Conservation (phyloP, 2,113 vertebrate genomes). For the Crotalus tigris region DNA sequence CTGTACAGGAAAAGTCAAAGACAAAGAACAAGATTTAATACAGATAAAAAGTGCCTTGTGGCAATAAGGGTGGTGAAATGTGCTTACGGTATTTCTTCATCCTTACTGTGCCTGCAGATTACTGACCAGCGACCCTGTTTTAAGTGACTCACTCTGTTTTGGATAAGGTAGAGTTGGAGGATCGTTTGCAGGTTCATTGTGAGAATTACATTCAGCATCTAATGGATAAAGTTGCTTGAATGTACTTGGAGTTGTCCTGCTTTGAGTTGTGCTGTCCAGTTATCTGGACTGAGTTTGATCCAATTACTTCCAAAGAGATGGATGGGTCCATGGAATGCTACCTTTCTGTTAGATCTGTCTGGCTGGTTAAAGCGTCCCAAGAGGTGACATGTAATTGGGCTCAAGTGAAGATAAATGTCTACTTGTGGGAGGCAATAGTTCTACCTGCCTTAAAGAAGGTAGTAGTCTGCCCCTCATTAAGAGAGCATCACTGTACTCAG, state of each 20-base stretch:
- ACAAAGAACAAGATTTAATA: neutral
- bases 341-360: neutral
- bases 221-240: neutral
- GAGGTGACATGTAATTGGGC: neutral
- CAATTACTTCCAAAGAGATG: neutral
- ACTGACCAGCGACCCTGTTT: neutral
- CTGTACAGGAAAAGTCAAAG: neutral
- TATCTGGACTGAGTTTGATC: neutral
- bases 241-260: neutral
- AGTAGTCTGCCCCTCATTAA: neutral
- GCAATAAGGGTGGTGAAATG: neutral
- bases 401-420: neutral
- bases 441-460: neutral
- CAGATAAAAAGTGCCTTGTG: neutral
- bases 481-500: neutral
- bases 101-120: neutral
- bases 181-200: neutral
- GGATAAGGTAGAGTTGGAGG: neutral
- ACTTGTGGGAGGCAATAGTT: neutral
- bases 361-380: neutral
- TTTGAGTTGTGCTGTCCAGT: neutral
- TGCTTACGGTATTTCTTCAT: neutral
- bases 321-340: neutral
- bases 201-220: neutral
- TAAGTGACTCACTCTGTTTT: neutral